Evolutionary conservation across 2,888 invertebrate genomes (phyloP), one percentile per base, ranked within the genome.

Genomic region (Empis stercorea): DNA sequence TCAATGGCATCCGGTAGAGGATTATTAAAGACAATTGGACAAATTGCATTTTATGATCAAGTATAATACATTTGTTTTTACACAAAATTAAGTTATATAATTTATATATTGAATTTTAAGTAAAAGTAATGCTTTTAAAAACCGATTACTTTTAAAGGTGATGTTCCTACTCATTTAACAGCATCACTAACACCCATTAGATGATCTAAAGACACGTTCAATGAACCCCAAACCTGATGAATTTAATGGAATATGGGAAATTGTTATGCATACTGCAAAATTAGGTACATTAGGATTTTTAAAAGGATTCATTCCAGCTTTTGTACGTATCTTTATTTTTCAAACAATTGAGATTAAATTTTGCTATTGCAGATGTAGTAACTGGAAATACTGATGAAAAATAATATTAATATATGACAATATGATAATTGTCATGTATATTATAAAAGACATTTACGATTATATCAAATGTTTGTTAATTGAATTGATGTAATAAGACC

Each of bases 211-310:
- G 71, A 99, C 99, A 2, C 76, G 99, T 55, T 83, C 92, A 51
- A 99, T 99, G 99, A 99, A 97, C 68, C 92, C 97, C 5, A 84
- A 84, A 58, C 89, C 92, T 2, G 95, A 94, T 23, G 89, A 93
- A 72, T 91, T 86, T 61, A 79, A 76, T 55, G 83, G 80, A 52
- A 71, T 92, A 30, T 68, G 71, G 73, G 78, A 80, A 50, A 78
- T 96, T 54, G 73, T 92, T 9, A 61, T 75, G 30, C 84, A 81
- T 61, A 96, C 95, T 13, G 93, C 87, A 11, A 87, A 83, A 64
- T 74, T 88, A 56, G 94, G 96, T 9, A 95, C 95, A 4, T 57
- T 84, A 44, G 95, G 92, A 47, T 97, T 99, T 72, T 96, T 87
- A 67, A 96, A 95, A 76, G 97, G 96, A 37, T 96, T 91, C 70